Base-by-base conservation (phyloP, 2,113 vertebrate genomes). In the Machaerirhynchus nigripectus region DNA sequence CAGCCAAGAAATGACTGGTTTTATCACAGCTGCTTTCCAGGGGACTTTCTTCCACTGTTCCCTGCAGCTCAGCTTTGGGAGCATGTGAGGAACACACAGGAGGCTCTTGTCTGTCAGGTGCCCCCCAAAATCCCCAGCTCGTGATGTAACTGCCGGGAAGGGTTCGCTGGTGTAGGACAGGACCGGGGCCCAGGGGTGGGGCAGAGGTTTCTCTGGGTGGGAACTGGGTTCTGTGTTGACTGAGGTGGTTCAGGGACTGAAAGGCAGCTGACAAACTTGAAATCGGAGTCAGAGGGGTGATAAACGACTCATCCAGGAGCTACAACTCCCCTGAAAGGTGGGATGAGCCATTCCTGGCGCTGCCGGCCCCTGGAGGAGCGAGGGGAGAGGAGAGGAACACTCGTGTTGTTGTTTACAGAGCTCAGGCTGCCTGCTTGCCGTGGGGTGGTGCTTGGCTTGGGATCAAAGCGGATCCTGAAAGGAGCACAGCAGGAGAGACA, bases 171-270 rank as follows among this genome's bases (percentile, higher is more conserved):
- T 23, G 60, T 5, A 21, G 56, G 40, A 83, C 28, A 59, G 39
- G 52, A 30, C 22, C 16, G 6, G 39, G 19, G 5, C 59, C 46
- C 11, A 2, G 19, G 12, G 14, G 10, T 13, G 30, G 39, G 50
- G 21, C 14, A 22, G 35, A 77, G 18, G 13, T 90, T 59, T 33
- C 15, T 69, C 40, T 0, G 0, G 0, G 0, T 0, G 11, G 60
- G 55, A 56, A 35, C 31, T 0, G 0, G 31, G 61, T 44, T 65
- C 46, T 2, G 1, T 23, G 35, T 10, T 59, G 27, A 16, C 30
- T 8, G 50, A 52, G 40, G 28, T 11, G 37, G 35, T 19, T 37
- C 23, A 4, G n/a, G 65, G 26, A 8, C 28, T 27, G 69, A 69
- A 27, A 61, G 64, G 33, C 57, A 63, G n/a, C 47, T 24, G 61